These are phyloP conservation scores for Papilio xuthus DNA, from an alignment of 1,140 invertebrate species.

Conservation along the genomic window DNA sequence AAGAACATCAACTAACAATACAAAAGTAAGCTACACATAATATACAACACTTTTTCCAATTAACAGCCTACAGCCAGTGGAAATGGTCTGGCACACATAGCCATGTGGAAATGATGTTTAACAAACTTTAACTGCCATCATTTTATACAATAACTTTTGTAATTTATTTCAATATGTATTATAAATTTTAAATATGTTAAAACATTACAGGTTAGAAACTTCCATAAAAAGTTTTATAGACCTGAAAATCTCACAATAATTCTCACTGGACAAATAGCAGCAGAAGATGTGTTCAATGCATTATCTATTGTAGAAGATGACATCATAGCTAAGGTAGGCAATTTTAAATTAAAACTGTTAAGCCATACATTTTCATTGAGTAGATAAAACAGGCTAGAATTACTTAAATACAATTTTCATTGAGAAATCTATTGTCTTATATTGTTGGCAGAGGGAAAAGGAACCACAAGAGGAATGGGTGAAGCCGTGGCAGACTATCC, in stretches of 20 bases:
- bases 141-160: slow-evolving; percentile 15
- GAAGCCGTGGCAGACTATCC: slow-evolving; percentile 90
- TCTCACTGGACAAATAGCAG: slow-evolving; percentile 90
- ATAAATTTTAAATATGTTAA: slow-evolving; percentile 25
- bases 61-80: too few relatives aligned
- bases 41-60: neutral
- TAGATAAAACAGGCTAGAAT: too few relatives aligned
- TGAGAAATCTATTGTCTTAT: slow-evolving; percentile 16
- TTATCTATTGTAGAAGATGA: slow-evolving; percentile 89
- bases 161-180: slow-evolving; percentile 35
- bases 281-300: slow-evolving; percentile 88
- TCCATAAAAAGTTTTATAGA: slow-evolving; percentile 93
- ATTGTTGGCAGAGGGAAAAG: slow-evolving; percentile 50
- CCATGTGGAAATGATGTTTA: neutral
- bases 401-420: neutral
- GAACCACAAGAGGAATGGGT: slow-evolving; percentile 82
- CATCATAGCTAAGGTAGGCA: slow-evolving; percentile 87
- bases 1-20: slow-evolving; percentile 89
- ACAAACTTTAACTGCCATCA: slow-evolving; percentile 18
- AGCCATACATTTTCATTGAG: too few relatives aligned
- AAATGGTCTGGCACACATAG: too few relatives aligned
- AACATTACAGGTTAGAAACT: slow-evolving; percentile 85
- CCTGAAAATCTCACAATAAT: slow-evolving; percentile 95
- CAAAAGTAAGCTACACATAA: slow-evolving; percentile 84
- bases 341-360: slow-evolving; percentile 26